These are phyloP conservation scores for Meliscaeva auricollis DNA, from an alignment of 2,888 invertebrate species.

Conservation along the genomic window DNA sequence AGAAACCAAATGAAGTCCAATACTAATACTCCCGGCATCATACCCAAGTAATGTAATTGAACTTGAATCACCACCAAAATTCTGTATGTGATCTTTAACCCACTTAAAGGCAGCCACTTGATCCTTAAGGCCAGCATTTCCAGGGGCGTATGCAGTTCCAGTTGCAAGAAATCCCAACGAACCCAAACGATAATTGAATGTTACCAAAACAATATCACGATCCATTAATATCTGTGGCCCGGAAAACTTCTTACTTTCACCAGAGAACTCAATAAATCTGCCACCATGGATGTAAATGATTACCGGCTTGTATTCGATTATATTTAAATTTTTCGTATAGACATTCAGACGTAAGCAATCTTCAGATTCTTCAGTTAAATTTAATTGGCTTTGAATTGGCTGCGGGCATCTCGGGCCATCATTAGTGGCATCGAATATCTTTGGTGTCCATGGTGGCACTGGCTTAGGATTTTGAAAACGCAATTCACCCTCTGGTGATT, in stretches of 20 bases:
- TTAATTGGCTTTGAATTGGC: slow-evolving; percentile 77
- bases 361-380: slow-evolving; percentile 83
- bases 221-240: slow-evolving; percentile 87
- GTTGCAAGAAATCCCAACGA: slow-evolving; percentile 87
- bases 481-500: slow-evolving; percentile 80
- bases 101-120: slow-evolving; percentile 88
- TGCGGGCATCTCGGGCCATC: slow-evolving; percentile 86
- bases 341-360: slow-evolving; percentile 87
- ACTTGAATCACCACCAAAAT: slow-evolving; percentile 88
- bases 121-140: slow-evolving; percentile 89
- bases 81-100: slow-evolving; percentile 87
- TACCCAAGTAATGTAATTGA: slow-evolving; percentile 88
- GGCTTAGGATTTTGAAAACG: slow-evolving; percentile 84
- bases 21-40: slow-evolving; percentile 85
- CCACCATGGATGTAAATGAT: slow-evolving; percentile 89
- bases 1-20: slow-evolving; percentile 86
- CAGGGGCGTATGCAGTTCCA: slow-evolving; percentile 87
- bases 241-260: slow-evolving; percentile 84
- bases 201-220: slow-evolving; percentile 87
- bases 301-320: slow-evolving; percentile 84
- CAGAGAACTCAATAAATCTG: slow-evolving; percentile 86
- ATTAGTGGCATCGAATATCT: slow-evolving; percentile 85
- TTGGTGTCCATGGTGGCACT: slow-evolving; percentile 84
- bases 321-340: slow-evolving; percentile 83
- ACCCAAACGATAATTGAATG: slow-evolving; percentile 87